A percentile compares a stretch with the other conserved stretches of the same genome.
These are phyloP conservation scores for Tortrix viridana DNA, from an alignment of 2,888 invertebrate species.

Conservation along the genomic window DNA sequence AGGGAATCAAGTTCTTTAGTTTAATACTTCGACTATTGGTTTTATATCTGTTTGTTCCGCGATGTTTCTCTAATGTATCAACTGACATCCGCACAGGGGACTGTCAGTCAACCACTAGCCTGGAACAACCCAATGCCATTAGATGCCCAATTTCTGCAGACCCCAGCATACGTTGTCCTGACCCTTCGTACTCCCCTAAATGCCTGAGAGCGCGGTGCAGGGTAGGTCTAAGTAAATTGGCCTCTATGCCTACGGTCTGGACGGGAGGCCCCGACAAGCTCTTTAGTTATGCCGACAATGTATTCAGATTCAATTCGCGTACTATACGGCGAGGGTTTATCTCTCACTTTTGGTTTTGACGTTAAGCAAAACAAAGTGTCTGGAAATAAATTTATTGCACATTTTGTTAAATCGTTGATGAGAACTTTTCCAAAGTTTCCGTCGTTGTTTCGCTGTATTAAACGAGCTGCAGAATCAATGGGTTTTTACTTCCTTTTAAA, in stretches of 20 bases:
- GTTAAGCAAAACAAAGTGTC: conserved; percentile 3
- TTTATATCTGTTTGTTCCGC: conserved; percentile 50
- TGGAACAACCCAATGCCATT: conserved; percentile 73
- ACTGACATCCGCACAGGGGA: conserved; percentile 70
- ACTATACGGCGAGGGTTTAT: conserved; percentile 52
- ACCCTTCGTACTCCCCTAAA: conserved; percentile 32
- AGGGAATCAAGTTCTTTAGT: too few species aligned
- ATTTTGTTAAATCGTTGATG: background rate
- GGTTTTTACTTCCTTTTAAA: too few species aligned
- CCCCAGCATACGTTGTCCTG: conserved; percentile 45
- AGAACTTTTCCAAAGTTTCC: background rate
- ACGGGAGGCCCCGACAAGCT: conserved; percentile 54
- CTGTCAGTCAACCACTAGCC: conserved; percentile 76
- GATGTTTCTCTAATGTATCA: conserved; percentile 67
- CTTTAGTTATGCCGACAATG: conserved; percentile 72
- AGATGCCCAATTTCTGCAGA: conserved; percentile 62
- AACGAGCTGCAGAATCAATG: too few species aligned
- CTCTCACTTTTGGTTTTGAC: conserved; percentile 51
- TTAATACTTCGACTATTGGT: conserved; percentile 18
- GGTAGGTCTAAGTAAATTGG: conserved; percentile 52
- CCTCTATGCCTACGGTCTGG: conserved; percentile 52
- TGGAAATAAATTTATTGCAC: background rate
- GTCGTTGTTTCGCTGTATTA: background rate
- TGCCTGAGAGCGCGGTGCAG: conserved; percentile 3
- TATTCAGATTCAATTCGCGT: conserved; percentile 69